Base-by-base conservation (phyloP, 2,888 invertebrate genomes). In the Unio delphinus region DNA sequence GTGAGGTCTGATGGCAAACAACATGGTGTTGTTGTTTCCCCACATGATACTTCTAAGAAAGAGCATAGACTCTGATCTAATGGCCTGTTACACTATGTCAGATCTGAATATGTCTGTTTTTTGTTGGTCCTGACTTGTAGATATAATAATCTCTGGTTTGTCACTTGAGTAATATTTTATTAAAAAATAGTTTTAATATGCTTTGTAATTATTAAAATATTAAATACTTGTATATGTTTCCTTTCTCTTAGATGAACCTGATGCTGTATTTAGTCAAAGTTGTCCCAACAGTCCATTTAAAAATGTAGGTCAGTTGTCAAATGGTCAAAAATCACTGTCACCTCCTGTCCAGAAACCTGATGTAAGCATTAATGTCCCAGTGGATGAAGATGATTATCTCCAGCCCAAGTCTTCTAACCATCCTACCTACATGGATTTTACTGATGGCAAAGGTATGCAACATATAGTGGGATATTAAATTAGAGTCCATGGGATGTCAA, bases 341-440 rank as follows among this genome's bases (percentile, higher is more conserved):
- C 61, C 34, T 55, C 20, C 62, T 61, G 18, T 55, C 61, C 66
- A 15, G 64, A 28, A 62, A 61, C 54, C 57, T 55, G n/a, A 23
- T 55, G 17, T 26, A 55, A 15, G 45, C 58, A 63, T 83, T 64
- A 74, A 83, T 58, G 74, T 98, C 73, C 97, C 97, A 0, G 92
- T 98, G 34, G 98, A 98, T 87, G 97, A 98, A 89, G 97, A 98
- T 87, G 97, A 98, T 89, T 98, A 98, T 89, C 91, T 98, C 68
- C 96, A 98, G 95, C 98, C 98, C 54, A 83, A 85, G 68, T 96
- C 96, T 6, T 94, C 95, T 2, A 95, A 95, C 88, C 93, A 86
- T 18, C 75, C 84, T 60, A 83, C 82, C 6, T 98, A 98, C 89
- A 95, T 98, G 93, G 97, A 98, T 91, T 92, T 98, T 80, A 96